A percentile compares a stretch with the other conserved stretches of the same genome.
These are phyloP conservation scores for Murina feae DNA, from an alignment of 2,113 vertebrate species.

Conservation along the genomic window DNA sequence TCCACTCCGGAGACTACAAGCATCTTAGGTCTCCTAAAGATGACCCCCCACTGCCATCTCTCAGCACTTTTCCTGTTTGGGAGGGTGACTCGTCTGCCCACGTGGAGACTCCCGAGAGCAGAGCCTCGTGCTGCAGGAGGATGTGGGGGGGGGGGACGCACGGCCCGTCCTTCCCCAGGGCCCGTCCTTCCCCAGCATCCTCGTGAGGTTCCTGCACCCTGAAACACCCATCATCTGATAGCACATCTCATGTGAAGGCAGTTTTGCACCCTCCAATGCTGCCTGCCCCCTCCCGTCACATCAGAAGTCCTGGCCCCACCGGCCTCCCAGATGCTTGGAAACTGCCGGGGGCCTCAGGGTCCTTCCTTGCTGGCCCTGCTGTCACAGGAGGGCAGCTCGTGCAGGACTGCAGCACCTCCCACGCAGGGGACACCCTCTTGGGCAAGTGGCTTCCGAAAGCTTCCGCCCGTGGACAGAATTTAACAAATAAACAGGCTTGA, in stretches of 20 bases:
- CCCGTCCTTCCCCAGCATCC: too few relatives aligned
- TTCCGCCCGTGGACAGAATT: background rate
- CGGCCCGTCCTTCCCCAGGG: too few relatives aligned
- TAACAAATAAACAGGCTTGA: background rate
- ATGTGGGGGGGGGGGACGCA: fast-evolving
- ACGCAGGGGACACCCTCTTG: background rate
- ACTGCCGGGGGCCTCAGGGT: background rate
- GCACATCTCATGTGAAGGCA: too few relatives aligned
- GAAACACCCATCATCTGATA: too few relatives aligned
- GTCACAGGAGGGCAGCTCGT: background rate
- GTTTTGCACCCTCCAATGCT: too few relatives aligned
- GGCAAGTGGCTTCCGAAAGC: background rate
- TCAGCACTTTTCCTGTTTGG: background rate
- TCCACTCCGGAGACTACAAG: background rate
- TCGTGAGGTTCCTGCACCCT: too few relatives aligned
- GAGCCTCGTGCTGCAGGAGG: fast-evolving
- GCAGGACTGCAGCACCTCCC: fast-evolving
- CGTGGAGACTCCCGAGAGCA: background rate
- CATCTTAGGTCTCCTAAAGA: background rate
- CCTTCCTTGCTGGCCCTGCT: background rate
- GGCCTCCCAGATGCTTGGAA: background rate
- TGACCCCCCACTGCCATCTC: fast-evolving
- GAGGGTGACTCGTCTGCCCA: background rate
- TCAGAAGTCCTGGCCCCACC: background rate
- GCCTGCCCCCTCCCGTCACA: background rate